A percentile compares a stretch with the other conserved stretches of the same genome.
phyloP scores from a whole-genome alignment of 2,113 vertebrate species.

The Sturnus vulgaris region DNA sequence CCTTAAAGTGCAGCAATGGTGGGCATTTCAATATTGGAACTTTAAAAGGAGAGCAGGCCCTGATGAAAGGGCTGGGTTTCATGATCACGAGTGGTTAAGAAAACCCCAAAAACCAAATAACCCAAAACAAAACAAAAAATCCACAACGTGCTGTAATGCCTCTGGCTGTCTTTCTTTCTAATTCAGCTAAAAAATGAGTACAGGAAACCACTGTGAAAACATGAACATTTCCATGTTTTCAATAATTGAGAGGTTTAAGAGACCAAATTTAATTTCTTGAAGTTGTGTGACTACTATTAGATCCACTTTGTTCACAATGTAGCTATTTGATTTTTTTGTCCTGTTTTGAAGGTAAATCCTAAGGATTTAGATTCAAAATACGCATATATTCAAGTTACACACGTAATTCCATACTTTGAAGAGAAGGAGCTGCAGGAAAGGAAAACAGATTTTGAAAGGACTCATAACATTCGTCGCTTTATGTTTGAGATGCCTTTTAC shows the following conservation, averaged over 20 bases:
- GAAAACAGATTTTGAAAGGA: slow-evolving; percentile 93
- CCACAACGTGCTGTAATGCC: neutral
- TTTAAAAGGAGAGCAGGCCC: neutral
- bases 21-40: neutral
- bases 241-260: neutral
- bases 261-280: neutral
- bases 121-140: neutral
- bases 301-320: neutral
- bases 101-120: neutral
- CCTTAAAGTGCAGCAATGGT: neutral
- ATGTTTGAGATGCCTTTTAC: slow-evolving; percentile 99
- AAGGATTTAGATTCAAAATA: slow-evolving; percentile 98
- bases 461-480: slow-evolving; percentile 95
- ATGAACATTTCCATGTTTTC: neutral
- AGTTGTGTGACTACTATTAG: neutral
- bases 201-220: neutral
- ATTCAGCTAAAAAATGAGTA: neutral
- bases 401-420: slow-evolving; percentile 91
- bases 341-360: slow-evolving; percentile 85
- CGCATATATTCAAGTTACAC: slow-evolving; percentile 97
- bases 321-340: neutral
- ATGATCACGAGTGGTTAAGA: accelerated
- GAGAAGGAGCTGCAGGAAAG: slow-evolving; percentile 93
- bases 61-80: neutral
- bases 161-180: neutral